Evolutionary conservation across 1,140 invertebrate species (phyloP).

Genomic region (Periplaneta americana): DNA sequence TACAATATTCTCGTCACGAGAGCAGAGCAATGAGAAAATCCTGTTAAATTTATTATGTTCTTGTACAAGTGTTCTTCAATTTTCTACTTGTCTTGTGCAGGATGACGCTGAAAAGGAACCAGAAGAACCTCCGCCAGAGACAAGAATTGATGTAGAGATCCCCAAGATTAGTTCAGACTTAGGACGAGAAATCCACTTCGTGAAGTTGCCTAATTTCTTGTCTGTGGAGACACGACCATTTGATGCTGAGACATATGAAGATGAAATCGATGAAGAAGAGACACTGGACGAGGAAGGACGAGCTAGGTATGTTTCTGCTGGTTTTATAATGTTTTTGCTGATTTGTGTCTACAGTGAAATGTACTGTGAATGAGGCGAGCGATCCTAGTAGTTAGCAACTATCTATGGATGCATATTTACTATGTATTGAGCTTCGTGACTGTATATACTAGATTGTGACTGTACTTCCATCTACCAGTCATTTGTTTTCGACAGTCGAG

Average conservation of each 20-base stretch:
- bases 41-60: too few species aligned
- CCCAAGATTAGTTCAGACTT: constrained; percentile 90
- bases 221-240: constrained; percentile 92
- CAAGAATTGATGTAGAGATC: constrained; percentile 93
- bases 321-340: too few species aligned
- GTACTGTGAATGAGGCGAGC: too few species aligned
- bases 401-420: too few species aligned
- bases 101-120: constrained; percentile 62
- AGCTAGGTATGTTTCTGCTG: constrained; percentile 64
- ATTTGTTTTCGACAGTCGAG: too few species aligned
- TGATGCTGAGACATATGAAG: constrained; percentile 92
- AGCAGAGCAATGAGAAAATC: not conserved
- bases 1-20: not conserved
- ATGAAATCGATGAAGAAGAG: constrained; percentile 99
- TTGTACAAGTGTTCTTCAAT: too few species aligned
- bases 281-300: constrained; percentile 96
- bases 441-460: too few species aligned
- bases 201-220: constrained; percentile 90
- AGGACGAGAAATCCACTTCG: constrained; percentile 89
- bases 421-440: too few species aligned
- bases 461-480: too few species aligned
- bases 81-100: constrained; percentile 13
- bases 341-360: too few species aligned
- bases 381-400: too few species aligned
- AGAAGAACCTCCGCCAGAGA: constrained; percentile 79